Base-by-base conservation (phyloP, 2,113 vertebrate genomes). In the Pipra filicauda region DNA sequence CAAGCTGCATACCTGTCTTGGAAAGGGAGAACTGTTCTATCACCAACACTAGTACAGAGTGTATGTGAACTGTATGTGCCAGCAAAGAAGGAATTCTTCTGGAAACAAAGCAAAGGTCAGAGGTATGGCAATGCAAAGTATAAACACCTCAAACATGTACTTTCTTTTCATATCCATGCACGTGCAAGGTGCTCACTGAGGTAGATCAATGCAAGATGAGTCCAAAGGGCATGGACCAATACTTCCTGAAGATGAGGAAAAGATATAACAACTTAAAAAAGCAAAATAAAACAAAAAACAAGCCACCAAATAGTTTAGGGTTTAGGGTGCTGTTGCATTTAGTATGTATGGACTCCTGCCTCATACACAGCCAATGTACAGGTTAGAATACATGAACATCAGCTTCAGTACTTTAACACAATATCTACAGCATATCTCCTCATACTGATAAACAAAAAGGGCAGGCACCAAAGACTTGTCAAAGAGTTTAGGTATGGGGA, bases 121-220 rank as follows among this genome's bases (percentile, higher is more conserved):
- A 75, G 26, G 35, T n/a, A 55, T 3, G 4, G 24, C 22, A 84
- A 28, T 11, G 9, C 43, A 39, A 59, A 39, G 44, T 21, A 35
- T 4, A 7, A 74, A 33, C 26, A 55, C 8, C 3, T 1, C 41
- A 33, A 28, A 30, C 5, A 3, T 0, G 1, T 16, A 16, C 15
- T 37, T 83, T 31, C 19, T 64, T 12, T 17, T 66, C 67, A 83
- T 5, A n/a, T 3, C 2, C 12, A 20, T 2, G 3, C 0, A 6
- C 0, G 0, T 6, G 21, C n/a, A 62, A 65, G 51, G 23, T 24
- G 51, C 55, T 59, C 28, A 26, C 13, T 49, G 30, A 52, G 9
- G 57, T 5, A 26, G 17, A 89, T 31, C 43, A 61, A 19, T 5
- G 39, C 0, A 0, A 59, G 33, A 51, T 17, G 13, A 15, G 20